Percentiles rank a stretch among this genome's conserved stretches.
phyloP scores from a whole-genome alignment of 2,888 invertebrate species.

The Hipparchia semele region DNA sequence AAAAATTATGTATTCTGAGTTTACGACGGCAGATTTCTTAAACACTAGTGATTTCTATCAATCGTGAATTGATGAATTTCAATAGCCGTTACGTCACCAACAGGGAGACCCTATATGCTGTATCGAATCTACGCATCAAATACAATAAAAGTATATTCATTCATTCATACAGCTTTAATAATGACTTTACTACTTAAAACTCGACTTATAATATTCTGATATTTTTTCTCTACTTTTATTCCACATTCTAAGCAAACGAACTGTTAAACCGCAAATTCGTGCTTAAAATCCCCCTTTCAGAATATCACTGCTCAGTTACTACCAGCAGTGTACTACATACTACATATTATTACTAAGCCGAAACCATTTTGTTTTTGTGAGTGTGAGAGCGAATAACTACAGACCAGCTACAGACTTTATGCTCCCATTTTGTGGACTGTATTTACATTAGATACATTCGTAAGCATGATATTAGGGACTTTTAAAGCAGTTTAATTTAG shows the following conservation, averaged over 20 bases:
- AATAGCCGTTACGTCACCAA: no score
- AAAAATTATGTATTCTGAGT: no score
- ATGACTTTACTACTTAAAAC: no score
- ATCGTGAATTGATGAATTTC: no score
- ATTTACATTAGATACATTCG: not conserved
- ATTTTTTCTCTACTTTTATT: not conserved
- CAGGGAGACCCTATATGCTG: no score
- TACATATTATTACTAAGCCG: not conserved
- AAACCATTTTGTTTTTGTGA: not conserved
- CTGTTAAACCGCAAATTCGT: constrained; percentile 1
- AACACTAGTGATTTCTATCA: no score
- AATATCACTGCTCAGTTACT: constrained; percentile 2
- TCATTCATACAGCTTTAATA: no score
- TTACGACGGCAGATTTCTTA: no score
- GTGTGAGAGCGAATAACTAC: not conserved
- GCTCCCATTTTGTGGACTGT: not conserved
- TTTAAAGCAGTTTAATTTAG: no score
- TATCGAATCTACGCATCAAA: no score
- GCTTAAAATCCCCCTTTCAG: constrained; percentile 4
- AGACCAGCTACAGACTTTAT: not conserved
- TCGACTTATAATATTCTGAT: not conserved
- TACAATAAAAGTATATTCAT: no score
- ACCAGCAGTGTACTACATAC: not conserved
- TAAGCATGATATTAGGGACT: no score
- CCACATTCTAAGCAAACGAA: not conserved